Percentiles rank a stretch among this genome's conserved stretches.
These are phyloP conservation scores for Oreotrochilus melanogaster DNA, from an alignment of 2,113 vertebrate genomes.

Conservation along the genomic window DNA sequence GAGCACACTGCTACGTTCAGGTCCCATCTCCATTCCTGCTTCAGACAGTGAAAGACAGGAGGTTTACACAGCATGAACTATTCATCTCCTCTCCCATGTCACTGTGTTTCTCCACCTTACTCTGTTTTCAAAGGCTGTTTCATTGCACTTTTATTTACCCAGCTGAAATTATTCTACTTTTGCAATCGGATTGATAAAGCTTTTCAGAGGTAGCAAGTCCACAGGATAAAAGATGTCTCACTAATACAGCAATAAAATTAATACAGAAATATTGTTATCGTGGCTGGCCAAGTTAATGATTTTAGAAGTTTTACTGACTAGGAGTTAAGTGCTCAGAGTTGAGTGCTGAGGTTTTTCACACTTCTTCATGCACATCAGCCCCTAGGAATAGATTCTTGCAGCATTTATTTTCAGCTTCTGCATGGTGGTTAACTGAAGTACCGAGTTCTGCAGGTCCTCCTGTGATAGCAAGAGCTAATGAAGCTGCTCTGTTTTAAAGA, in stretches of 20 bases:
- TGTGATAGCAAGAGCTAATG: slow-evolving; percentile 66
- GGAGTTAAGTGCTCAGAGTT: not conserved
- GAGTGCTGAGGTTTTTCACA: not conserved
- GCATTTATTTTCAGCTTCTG: slow-evolving; percentile 49
- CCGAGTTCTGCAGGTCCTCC: slow-evolving; percentile 36
- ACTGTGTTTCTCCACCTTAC: not conserved
- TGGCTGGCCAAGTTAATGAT: not conserved
- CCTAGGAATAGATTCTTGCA: slow-evolving; percentile 2
- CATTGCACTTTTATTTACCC: not conserved
- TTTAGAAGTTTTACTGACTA: not conserved
- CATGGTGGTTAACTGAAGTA: slow-evolving; percentile 22
- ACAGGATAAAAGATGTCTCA: not conserved
- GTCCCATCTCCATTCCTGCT: not conserved
- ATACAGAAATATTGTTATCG: not conserved
- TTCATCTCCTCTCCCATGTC: not conserved
- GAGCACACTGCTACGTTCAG: too few species aligned
- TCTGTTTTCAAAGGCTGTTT: not conserved
- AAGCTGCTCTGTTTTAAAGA: slow-evolving; percentile 71
- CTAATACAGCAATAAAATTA: not conserved
- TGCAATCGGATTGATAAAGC: not conserved
- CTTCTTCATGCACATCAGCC: not conserved
- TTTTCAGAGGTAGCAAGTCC: not conserved
- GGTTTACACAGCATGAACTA: not conserved
- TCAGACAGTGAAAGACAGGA: not conserved
- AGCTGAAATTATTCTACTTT: not conserved